Percentiles rank a stretch among this genome's conserved stretches.
These are phyloP conservation scores for Brachypterus glaber DNA, from an alignment of 2,888 invertebrate genomes.

Conservation along the genomic window DNA sequence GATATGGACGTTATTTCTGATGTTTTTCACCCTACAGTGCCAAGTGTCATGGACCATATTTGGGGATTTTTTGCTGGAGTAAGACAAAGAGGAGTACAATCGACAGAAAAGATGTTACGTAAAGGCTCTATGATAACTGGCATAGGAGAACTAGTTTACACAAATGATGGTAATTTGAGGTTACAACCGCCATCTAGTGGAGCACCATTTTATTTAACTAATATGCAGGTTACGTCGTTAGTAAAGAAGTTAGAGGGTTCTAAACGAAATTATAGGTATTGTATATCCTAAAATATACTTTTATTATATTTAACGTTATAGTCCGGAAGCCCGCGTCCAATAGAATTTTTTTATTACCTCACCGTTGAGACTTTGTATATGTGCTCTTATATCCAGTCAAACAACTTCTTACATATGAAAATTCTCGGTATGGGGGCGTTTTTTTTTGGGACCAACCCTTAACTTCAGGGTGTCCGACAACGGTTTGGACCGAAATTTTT, in stretches of 20 bases:
- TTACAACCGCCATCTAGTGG: constrained; percentile 66
- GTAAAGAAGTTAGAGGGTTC: constrained; percentile 63
- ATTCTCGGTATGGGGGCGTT: too few species aligned
- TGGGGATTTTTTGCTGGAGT: constrained; percentile 82
- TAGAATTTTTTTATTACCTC: too few species aligned
- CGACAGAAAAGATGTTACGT: constrained; percentile 77
- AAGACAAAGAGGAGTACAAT: constrained; percentile 72
- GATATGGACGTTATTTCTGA: constrained; percentile 78
- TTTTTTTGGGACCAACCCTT: too few species aligned
- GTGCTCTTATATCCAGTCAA: too few species aligned
- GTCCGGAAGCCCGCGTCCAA: too few species aligned
- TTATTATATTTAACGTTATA: too few species aligned
- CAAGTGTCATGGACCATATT: constrained; percentile 68
- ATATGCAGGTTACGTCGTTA: constrained; percentile 65
- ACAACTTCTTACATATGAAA: too few species aligned
- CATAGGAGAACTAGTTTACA: constrained; percentile 64
- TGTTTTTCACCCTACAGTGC: constrained; percentile 68
- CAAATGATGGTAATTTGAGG: constrained; percentile 53
- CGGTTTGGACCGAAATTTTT: too few species aligned
- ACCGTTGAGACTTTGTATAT: too few species aligned
- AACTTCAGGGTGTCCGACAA: too few species aligned
- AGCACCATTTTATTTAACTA: constrained; percentile 67
- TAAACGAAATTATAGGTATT: constrained; percentile 58
- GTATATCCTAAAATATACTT: too few species aligned
- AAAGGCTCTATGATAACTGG: constrained; percentile 69